phyloP scores from a whole-genome alignment of 2,888 invertebrate genomes.

The Globia sparganii region DNA sequence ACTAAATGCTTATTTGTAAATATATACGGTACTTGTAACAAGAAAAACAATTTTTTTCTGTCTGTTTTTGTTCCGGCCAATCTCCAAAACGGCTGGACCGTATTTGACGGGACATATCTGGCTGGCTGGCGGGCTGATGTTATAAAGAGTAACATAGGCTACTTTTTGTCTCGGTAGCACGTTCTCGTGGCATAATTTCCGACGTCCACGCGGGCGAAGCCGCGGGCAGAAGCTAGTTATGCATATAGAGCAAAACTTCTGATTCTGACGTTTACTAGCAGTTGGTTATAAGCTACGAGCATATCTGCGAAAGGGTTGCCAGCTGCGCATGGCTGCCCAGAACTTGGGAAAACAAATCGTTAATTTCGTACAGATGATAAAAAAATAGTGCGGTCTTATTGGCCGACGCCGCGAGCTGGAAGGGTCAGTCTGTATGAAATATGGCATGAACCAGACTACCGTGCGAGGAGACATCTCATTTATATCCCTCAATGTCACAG shows the following conservation, averaged over 20 bases:
- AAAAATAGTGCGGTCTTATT: conserved; percentile 61
- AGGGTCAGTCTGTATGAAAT: conserved; percentile 67
- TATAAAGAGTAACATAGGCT: neutral
- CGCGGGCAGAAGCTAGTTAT: neutral
- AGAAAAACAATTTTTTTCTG: no score
- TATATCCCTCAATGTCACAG: conserved; percentile 52
- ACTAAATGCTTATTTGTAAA: neutral
- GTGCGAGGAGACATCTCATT: conserved; percentile 65
- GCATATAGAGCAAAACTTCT: neutral
- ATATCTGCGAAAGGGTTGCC: neutral
- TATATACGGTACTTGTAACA: neutral
- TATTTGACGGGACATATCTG: neutral
- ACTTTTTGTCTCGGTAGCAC: neutral
- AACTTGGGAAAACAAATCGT: conserved; percentile 41
- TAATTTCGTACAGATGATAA: conserved; percentile 50
- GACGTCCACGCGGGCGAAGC: neutral
- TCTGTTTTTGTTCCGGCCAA: neutral
- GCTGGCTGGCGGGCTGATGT: neutral
- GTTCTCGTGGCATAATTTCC: neutral
- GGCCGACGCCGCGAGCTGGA: conserved; percentile 64
- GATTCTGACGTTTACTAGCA: neutral
- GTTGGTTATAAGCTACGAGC: neutral
- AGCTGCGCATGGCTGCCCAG: neutral
- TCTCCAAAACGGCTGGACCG: neutral
- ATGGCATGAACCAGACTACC: conserved; percentile 52